Conservation (phyloP, 1,140 invertebrate species). For the Metopolophium dirhodum region DNA sequence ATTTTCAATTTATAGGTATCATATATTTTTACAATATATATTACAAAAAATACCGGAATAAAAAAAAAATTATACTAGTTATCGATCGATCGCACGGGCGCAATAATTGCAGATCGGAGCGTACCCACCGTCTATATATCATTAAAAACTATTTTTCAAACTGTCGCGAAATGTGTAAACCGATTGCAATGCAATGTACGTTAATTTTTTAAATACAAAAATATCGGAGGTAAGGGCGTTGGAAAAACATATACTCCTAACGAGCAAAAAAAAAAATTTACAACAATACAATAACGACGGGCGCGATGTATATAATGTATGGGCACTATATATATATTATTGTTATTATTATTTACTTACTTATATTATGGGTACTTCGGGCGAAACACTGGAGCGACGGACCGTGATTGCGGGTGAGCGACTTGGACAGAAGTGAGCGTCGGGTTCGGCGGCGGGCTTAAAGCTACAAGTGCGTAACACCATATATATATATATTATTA, state of each 20-base stretch:
- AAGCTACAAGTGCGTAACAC: neutral
- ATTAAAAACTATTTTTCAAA: no score
- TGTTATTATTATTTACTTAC: neutral
- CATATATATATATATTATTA: slow-evolving; percentile 14
- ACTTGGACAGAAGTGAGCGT: slow-evolving; percentile 8
- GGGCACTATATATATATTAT: neutral
- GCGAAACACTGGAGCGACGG: neutral
- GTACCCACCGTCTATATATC: no score
- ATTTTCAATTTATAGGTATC: neutral
- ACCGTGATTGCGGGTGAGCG: slow-evolving; percentile 7
- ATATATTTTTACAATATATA: neutral
- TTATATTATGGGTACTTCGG: neutral
- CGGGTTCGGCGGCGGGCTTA: neutral
- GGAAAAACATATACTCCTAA: neutral
- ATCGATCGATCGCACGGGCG: neutral
- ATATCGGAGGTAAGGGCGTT: neutral
- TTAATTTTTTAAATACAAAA: neutral
- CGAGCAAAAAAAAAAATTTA: neutral
- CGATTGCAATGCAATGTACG: neutral
- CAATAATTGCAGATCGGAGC: neutral
- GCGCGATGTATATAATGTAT: neutral
- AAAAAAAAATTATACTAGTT: neutral
- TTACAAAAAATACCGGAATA: neutral
- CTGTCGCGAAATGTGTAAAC: no score
- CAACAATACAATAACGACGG: neutral